Evolutionary conservation across 2,113 vertebrate species (phyloP).

Genomic region (Daboia siamensis): DNA sequence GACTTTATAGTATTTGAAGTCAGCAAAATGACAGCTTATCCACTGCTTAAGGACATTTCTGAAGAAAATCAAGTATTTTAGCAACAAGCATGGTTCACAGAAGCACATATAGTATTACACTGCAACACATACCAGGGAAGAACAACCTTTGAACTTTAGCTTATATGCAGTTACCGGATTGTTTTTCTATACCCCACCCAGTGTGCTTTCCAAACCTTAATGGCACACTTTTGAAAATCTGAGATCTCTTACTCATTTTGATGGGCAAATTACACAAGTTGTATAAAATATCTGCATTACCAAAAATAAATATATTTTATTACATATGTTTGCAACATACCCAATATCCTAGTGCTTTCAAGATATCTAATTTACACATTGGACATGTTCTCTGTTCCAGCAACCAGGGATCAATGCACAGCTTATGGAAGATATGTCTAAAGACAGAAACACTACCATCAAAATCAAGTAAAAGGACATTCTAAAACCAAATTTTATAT

Average conservation of each 20-base stretch:
- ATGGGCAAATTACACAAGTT: neutral
- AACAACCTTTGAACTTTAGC: neutral
- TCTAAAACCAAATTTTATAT: neutral
- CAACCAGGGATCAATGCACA: conserved; percentile 81
- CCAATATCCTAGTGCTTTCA: conserved; percentile 81
- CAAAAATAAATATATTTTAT: neutral
- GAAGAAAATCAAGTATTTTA: neutral
- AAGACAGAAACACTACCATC: conserved; percentile 55
- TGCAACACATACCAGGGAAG: neutral
- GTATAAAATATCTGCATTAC: neutral
- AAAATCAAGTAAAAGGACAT: neutral
- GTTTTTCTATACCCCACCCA: neutral
- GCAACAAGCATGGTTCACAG: neutral
- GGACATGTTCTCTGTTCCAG: conserved; percentile 81
- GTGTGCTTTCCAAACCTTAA: neutral
- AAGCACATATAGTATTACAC: neutral
- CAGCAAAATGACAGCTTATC: neutral
- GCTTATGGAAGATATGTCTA: conserved; percentile 81
- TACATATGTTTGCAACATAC: conserved; percentile 62
- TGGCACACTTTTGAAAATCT: neutral
- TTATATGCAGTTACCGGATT: neutral
- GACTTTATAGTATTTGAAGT: neutral
- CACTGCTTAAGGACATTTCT: neutral
- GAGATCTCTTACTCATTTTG: neutral
- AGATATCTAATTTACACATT: conserved; percentile 83